Evolutionary conservation across 2,113 vertebrate species (phyloP).

Genomic region (Rhineura floridana): DNA sequence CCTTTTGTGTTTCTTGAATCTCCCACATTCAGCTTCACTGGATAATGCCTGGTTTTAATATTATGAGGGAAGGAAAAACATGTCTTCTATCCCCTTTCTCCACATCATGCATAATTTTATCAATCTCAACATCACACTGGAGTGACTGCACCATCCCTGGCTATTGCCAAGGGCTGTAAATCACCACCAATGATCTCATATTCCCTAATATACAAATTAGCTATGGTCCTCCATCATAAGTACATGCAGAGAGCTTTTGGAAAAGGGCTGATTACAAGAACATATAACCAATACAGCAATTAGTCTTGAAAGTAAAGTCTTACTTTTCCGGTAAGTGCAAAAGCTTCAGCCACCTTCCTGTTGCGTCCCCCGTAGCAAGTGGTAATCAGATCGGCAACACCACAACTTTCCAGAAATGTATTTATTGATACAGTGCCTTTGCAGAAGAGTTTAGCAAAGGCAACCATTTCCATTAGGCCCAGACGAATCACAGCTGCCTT

Average conservation of each 20-base stretch:
- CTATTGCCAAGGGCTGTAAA: background rate
- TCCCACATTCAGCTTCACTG: background rate
- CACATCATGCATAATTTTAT: background rate
- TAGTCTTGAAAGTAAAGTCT: background rate
- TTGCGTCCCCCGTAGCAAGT: constrained; percentile 89
- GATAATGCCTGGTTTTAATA: background rate
- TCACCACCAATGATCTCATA: background rate
- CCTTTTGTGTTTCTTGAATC: background rate
- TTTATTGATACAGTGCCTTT: constrained; percentile 67
- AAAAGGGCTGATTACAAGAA: background rate
- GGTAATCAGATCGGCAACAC: constrained; percentile 87
- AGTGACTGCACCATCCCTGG: no score
- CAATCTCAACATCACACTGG: background rate
- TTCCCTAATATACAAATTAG: background rate
- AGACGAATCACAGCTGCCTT: constrained; percentile 89
- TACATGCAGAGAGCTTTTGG: background rate
- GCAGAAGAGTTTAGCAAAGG: constrained; percentile 86
- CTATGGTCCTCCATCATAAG: background rate
- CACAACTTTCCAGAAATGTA: constrained; percentile 90
- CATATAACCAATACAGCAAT: background rate
- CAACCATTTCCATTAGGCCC: constrained; percentile 91
- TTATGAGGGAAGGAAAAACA: background rate
- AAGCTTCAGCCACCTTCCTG: constrained; percentile 87
- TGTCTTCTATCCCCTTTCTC: background rate
- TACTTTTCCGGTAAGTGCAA: constrained; percentile 83